phyloP scores from a whole-genome alignment of 2,797 vertebrate genomes.

The Martes flavigula region DNA sequence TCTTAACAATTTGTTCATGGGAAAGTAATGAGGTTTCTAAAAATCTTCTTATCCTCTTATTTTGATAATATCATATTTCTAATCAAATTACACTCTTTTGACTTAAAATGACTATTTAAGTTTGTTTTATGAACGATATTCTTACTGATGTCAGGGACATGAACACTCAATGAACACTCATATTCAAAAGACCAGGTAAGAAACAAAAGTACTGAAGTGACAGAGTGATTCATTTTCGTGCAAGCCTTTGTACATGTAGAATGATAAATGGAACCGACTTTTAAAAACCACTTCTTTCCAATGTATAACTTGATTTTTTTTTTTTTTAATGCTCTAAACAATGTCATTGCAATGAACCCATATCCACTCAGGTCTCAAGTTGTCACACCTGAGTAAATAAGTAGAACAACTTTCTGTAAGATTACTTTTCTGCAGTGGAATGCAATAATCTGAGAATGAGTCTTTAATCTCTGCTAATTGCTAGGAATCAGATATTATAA shows the following conservation, averaged over 20 bases:
- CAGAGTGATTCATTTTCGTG: neutral
- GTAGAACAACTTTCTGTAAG: neutral
- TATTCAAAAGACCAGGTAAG: conserved; percentile 50
- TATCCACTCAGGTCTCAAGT: neutral
- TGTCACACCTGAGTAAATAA: conserved; percentile 30
- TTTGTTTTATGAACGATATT: conserved; percentile 52
- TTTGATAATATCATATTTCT: neutral
- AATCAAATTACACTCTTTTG: conserved; percentile 67
- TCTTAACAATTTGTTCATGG: conserved; percentile 35
- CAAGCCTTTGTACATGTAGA: neutral
- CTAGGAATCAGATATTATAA: neutral
- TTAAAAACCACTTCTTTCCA: neutral
- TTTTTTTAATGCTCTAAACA: conserved; percentile 55
- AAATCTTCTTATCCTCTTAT: neutral
- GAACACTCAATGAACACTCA: neutral
- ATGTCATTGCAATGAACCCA: neutral
- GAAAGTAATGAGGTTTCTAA: conserved; percentile 25
- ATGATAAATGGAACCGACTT: neutral
- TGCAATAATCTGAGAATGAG: neutral
- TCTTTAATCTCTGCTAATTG: conserved; percentile 50
- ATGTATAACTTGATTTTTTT: neutral
- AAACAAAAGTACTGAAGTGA: neutral
- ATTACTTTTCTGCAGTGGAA: neutral
- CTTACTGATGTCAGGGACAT: neutral
- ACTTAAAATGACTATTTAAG: conserved; percentile 56